Percentiles rank a stretch among this genome's conserved stretches.
Evolutionary conservation across 2,113 vertebrate species (phyloP).

Genomic region (Acrocephalus arundinaceus): DNA sequence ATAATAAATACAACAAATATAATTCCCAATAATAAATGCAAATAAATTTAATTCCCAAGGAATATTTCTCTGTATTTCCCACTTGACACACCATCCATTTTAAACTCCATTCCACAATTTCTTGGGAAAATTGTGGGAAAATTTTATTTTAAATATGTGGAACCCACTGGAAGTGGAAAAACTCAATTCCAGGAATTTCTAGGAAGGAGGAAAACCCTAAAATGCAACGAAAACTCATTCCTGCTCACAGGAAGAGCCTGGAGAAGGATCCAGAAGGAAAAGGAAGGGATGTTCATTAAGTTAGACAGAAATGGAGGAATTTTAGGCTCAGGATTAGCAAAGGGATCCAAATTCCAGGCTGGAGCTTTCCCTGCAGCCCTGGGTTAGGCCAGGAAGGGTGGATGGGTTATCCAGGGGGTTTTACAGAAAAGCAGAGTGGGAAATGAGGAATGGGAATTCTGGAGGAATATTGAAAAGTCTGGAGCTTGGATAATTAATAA

Average conservation of each 20-base stretch:
- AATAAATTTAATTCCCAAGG: neutral
- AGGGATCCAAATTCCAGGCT: neutral
- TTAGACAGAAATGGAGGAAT: neutral
- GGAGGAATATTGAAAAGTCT: accelerated
- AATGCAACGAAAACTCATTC: neutral
- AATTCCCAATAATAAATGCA: too few relatives aligned
- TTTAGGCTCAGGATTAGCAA: neutral
- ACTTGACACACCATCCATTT: neutral
- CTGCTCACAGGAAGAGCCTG: neutral
- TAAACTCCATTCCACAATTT: neutral
- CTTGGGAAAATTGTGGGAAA: neutral
- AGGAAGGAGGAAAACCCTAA: neutral
- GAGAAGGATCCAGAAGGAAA: neutral
- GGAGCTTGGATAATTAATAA: neutral
- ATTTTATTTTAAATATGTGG: neutral
- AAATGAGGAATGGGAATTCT: neutral
- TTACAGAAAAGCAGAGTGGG: neutral
- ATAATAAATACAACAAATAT: too few relatives aligned
- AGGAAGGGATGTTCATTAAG: neutral
- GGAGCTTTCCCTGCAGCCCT: neutral
- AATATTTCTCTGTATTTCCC: neutral
- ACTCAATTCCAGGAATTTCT: neutral
- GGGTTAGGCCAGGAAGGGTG: neutral
- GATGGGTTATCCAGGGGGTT: neutral
- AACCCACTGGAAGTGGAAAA: neutral